Evolutionary conservation across 2,888 invertebrate species (phyloP), one percentile per base, ranked within the genome.

Genomic region (Acronicta psi): DNA sequence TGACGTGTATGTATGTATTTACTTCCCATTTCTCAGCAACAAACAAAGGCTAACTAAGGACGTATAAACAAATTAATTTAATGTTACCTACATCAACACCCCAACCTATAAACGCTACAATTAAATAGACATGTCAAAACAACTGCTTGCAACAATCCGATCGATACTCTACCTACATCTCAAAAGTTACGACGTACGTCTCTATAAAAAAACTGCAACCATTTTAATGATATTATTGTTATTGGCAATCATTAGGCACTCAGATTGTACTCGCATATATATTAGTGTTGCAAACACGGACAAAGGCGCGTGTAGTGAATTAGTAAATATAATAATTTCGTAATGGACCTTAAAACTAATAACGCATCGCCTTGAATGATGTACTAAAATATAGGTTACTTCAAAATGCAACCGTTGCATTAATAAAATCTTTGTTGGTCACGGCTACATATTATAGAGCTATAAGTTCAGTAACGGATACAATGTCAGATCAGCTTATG

Each of bases 261-360:
- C 56, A 68, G 76, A 50, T 54, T 31, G 52, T 53, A 57, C 74
- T 59, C 58, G 60, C 68, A 49, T 58, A 62, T 51, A n/a, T 11
- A 61, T 61, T 66, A 57, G 44, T 55, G 36, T 42, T 60, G 54
- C 57, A 10, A 44, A 52, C 67, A 69, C 44, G 46, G 71, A 34
- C 63, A 64, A 16, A 17, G 31, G 46, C 45, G 65, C 70, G 70
- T 69, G 79, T 38, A 18, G 29, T 56, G 68, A 65, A 77, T 80
- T 69, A 44, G 38, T 67, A 55, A 68, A 63, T 46, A 61, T 20
- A 14, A 47, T 34, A 68, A 69, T 81, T 80, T 79, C 82, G 80
- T 73, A 82, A 81, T 66, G 41, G 70, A 71, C 73, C 76, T 77
- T 71, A 73, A 77, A 46, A 61, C 52, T 66, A 66, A 67, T 74